Base-by-base conservation (phyloP, 2,113 vertebrate genomes). In the Syngnathus floridae region DNA sequence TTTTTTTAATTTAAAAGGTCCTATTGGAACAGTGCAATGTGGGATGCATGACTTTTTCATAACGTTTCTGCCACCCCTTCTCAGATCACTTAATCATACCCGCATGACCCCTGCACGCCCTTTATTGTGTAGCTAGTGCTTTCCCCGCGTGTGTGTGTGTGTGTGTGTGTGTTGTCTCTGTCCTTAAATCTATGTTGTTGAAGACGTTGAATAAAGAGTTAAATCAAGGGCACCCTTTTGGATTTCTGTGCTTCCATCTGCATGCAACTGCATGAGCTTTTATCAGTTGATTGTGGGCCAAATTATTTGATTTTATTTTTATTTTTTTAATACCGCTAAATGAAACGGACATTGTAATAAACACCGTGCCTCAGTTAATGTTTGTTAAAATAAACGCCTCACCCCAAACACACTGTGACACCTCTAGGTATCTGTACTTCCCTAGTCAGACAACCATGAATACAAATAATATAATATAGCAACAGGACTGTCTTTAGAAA, bases 181-280 rank as follows among this genome's bases (percentile, higher is more conserved):
- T 77, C 63, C 77, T 73, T 68, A 71, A 65, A 67, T 26, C 48
- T n/a, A 46, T 71, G 78, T 59, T 78, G 80, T 81, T 59, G 77
- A 70, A 52, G 64, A 67, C 65, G 52, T 79, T 84, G 16, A 90
- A 90, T 90, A 89, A 87, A 89, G 72, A 75, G 71, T 88, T 88
- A 55, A 86, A 80, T 84, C 37, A 82, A 84, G 78, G 83, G 72
- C 84, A 76, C 62, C 81, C 77, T 78, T 82, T 88, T 75, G 67
- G 80, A 84, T 72, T 84, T 87, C 72, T 84, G 77, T 88, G 73
- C 77, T 70, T 88, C 79, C 69, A 51, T 81, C 43, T 55, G 22
- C 5, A 66, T 77, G 60, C 45, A 74, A 56, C 72, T 36, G 59
- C 40, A 45, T 70, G 67, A 62, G 55, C 67, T 72, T 70, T 70